Evolutionary conservation across 2,797 vertebrate genomes (phyloP).

Genomic region (Mormyrus proboscirostris): DNA sequence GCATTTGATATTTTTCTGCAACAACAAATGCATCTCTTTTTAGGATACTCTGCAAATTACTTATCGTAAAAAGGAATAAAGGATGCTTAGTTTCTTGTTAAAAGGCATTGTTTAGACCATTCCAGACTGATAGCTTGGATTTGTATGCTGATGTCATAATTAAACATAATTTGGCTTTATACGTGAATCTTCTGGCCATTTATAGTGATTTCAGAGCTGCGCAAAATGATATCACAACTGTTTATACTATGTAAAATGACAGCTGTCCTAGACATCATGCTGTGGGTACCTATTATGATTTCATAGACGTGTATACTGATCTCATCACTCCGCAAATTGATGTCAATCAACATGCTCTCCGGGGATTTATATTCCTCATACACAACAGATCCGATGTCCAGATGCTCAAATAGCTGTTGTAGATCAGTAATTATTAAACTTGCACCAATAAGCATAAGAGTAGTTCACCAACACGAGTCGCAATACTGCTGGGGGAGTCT

Average conservation of each 20-base stretch:
- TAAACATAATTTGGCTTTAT: not conserved
- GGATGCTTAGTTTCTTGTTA: not conserved
- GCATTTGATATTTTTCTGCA: constrained; percentile 11
- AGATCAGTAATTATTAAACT: not conserved
- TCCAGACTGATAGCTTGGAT: not conserved
- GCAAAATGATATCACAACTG: not conserved
- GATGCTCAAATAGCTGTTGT: not conserved
- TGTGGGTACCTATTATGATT: not conserved
- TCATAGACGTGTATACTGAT: not conserved
- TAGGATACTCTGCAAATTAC: not conserved
- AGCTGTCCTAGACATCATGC: not conserved
- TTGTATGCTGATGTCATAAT: not conserved
- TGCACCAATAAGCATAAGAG: not conserved
- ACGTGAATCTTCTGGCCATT: not conserved
- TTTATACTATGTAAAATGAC: not conserved
- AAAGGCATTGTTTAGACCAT: not conserved
- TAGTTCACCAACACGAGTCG: not conserved
- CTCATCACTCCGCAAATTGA: constrained; percentile 11
- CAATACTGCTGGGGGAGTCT: not conserved
- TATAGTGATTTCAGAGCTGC: not conserved
- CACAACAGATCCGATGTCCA: not conserved
- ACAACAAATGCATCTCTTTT: not conserved
- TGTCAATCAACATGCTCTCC: not conserved
- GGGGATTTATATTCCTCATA: not conserved
- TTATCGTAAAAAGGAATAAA: not conserved